A percentile compares a stretch with the other conserved stretches of the same genome.
phyloP scores from a whole-genome alignment of 1,140 invertebrate genomes.

The Ditylenchus dipsaci region DNA sequence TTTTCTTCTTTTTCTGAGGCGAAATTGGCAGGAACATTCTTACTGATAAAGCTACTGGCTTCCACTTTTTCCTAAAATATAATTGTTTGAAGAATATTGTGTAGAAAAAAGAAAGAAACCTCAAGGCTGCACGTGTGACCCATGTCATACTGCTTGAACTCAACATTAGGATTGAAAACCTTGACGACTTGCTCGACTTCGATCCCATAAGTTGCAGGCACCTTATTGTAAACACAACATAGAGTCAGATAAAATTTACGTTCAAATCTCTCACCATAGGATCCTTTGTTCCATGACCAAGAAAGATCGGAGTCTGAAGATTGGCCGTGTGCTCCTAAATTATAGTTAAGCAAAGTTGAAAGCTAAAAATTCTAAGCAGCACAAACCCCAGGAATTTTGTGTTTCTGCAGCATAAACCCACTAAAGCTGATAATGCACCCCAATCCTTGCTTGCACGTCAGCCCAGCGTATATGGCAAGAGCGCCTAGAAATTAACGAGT shows the following conservation, averaged over 20 bases:
- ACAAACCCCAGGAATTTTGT: conserved; percentile 69
- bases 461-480: conserved; percentile 71
- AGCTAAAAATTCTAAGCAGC: not conserved
- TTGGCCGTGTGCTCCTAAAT: conserved; percentile 60
- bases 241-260: conserved; percentile 67
- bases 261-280: conserved; percentile 64
- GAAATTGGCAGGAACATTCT: too few species aligned
- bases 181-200: conserved; percentile 80
- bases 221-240: conserved; percentile 82
- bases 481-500: too few species aligned
- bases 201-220: conserved; percentile 85
- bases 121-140: conserved; percentile 69
- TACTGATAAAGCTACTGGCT: too few species aligned
- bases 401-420: conserved; percentile 87
- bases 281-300: conserved; percentile 90
- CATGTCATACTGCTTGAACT: conserved; percentile 82
- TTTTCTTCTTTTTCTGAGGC: too few species aligned
- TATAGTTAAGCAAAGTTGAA: not conserved
- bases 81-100: too few species aligned
- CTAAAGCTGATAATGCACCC: conserved; percentile 85
- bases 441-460: conserved; percentile 68
- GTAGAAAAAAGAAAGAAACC: not conserved
- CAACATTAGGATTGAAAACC: conserved; percentile 71
- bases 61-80: too few species aligned
- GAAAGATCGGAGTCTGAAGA: conserved; percentile 71